These are phyloP conservation scores for Lutjanus argentimaculatus DNA, from an alignment of 2,797 vertebrate species.

Conservation along the genomic window DNA sequence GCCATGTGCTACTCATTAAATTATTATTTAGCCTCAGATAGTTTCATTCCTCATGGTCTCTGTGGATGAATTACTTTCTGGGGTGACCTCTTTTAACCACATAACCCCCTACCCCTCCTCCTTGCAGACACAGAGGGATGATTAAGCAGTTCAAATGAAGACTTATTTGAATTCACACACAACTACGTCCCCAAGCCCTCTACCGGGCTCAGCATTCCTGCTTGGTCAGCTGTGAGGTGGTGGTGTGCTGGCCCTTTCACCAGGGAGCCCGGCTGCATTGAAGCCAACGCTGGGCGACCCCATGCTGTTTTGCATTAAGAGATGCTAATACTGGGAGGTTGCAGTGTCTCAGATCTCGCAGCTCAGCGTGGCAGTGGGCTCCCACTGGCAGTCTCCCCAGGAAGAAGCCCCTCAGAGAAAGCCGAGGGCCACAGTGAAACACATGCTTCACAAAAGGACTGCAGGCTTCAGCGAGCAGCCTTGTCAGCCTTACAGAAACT, in stretches of 20 bases:
- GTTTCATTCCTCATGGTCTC: constrained; percentile 75
- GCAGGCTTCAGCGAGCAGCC: constrained; percentile 83
- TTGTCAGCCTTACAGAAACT: constrained; percentile 75
- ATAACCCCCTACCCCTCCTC: constrained; percentile 45
- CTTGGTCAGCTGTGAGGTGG: constrained; percentile 84
- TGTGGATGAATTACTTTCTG: constrained; percentile 71
- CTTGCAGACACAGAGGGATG: constrained; percentile 62
- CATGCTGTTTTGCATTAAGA: constrained; percentile 85
- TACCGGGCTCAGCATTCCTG: constrained; percentile 78
- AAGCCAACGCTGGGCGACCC: constrained; percentile 76
- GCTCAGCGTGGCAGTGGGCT: constrained; percentile 80
- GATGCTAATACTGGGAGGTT: constrained; percentile 82
- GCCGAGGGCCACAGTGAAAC: constrained; percentile 82
- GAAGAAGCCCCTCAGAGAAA: constrained; percentile 83
- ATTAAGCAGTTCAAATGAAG: constrained; percentile 82
- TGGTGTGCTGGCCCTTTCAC: constrained; percentile 75
- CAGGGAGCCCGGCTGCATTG: constrained; percentile 64
- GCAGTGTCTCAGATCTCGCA: constrained; percentile 78
- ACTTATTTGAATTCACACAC: constrained; percentile 80
- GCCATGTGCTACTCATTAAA: constrained; percentile 82
- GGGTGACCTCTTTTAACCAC: constrained; percentile 80
- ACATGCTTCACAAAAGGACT: constrained; percentile 83
- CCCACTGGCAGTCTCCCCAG: constrained; percentile 81
- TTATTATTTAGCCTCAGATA: constrained; percentile 75
- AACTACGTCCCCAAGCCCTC: constrained; percentile 63